Evolutionary conservation across 1,140 invertebrate genomes (phyloP), one percentile per base, ranked within the genome.

Genomic region (Portunus trituberculatus): DNA sequence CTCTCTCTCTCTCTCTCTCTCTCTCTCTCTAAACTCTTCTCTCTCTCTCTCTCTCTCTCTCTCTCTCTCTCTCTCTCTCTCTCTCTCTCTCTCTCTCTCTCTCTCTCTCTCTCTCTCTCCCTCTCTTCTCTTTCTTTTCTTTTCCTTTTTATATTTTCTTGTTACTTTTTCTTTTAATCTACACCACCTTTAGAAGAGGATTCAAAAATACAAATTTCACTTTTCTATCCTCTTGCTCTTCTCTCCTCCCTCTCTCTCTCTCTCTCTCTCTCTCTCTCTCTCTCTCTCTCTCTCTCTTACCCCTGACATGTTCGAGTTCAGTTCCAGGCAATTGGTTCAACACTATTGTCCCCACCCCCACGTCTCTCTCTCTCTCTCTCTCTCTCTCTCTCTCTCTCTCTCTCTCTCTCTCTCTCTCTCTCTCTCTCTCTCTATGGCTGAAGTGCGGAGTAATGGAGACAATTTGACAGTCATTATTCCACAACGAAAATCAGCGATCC

Each of bases 381-480:
- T 46, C 52, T 31, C 31, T 93, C 83, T 84, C 92, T 29, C 86
- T 83, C 45, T 93, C 39, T 83, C 76, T 93, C 84, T 32, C 31
- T 84, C 84, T 84, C 82, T 29, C 92, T 45, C 39, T 84, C 32
- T 93, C 67, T 48, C 59, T 59, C 46, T 39, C 92, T 82, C 92
- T 86, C 83, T n/a, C 46, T 93, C 52, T 84, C 83, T 48, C 76
- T 93, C 87, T 52, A 83, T 52, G 45, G 92, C 59, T 83, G 92
- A 93, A 93, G 86, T 59, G 48, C 45, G 82, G 92, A 87, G 84
- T 87, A 93, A 93, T 59, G 92, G 92, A 87, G 84, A 93, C 92
- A 93, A 93, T 93, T 93, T 87, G 82, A 93, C 29, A 48, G 48
- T 46, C 45, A 87, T 91, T 91, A 76, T 91, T 76, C 59, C 67